A percentile compares a stretch with the other conserved stretches of the same genome.
Conservation (phyloP, 1,140 invertebrate genomes). For the Atta cephalotes region DNA sequence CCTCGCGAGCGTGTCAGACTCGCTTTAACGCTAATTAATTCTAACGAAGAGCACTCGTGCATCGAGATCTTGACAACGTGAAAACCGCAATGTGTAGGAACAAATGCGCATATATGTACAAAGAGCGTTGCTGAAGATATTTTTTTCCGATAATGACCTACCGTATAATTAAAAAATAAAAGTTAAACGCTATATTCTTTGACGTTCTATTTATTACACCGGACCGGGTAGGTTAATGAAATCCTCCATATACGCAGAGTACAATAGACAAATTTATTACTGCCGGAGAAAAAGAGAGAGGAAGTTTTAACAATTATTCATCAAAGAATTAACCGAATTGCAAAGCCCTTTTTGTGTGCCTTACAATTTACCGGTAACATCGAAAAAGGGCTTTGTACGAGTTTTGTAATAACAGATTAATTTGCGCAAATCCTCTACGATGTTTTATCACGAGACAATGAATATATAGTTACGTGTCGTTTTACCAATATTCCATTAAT, state of each 20-base stretch:
- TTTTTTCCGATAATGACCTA: conserved; percentile 16
- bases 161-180: conserved; percentile 42
- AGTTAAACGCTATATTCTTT: conserved; percentile 21
- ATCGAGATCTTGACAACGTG: conserved; percentile 47
- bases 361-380: neutral
- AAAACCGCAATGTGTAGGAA: conserved; percentile 14
- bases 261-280: neutral
- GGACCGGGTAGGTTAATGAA: neutral
- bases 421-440: neutral
- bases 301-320: neutral
- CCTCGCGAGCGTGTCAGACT: conserved; percentile 47
- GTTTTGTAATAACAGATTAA: neutral
- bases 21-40: conserved; percentile 75
- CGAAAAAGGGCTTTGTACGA: neutral
- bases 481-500: conserved; percentile 15
- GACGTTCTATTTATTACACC: conserved; percentile 5
- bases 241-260: neutral
- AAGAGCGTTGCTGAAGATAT: conserved; percentile 1
- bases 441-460: neutral
- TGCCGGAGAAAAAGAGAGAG: neutral
- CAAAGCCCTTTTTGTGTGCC: neutral
- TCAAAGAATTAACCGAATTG: neutral
- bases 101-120: conserved; percentile 26
- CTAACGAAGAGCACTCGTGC: conserved; percentile 69
- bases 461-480: neutral